These are phyloP conservation scores for Malthinus seriepunctatus DNA, from an alignment of 2,888 invertebrate genomes.

Conservation along the genomic window DNA sequence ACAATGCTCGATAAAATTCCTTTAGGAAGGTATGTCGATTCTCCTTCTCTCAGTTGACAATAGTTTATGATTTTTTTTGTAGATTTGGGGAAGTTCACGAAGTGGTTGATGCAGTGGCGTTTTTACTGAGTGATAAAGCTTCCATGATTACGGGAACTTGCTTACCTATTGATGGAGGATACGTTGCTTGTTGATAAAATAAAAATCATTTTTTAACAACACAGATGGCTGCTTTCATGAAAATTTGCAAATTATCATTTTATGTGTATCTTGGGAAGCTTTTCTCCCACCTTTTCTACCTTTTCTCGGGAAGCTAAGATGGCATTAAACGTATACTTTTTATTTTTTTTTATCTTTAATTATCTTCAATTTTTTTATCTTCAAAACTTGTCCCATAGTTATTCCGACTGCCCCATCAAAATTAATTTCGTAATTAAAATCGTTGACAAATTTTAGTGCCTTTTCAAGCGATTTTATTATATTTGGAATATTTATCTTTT, in stretches of 20 bases:
- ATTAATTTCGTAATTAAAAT: slow-evolving; percentile 49
- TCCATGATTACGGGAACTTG: slow-evolving; percentile 80
- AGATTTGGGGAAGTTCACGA: slow-evolving; percentile 78
- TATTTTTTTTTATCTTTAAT: too few species aligned
- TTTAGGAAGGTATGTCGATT: slow-evolving; percentile 77
- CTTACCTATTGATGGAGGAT: slow-evolving; percentile 85
- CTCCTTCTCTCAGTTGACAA: too few species aligned
- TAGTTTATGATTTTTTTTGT: slow-evolving; percentile 20
- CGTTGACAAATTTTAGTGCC: slow-evolving; percentile 44
- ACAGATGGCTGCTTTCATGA: too few species aligned
- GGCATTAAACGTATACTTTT: too few species aligned
- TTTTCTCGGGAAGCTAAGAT: too few species aligned
- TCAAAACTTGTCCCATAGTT: slow-evolving; percentile 46
- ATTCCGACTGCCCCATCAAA: slow-evolving; percentile 50
- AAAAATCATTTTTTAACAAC: too few species aligned
- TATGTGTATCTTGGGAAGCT: too few species aligned
- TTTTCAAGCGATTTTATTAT: slow-evolving; percentile 33
- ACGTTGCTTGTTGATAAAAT: slow-evolving; percentile 1
- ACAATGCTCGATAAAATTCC: slow-evolving; percentile 82
- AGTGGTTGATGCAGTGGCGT: slow-evolving; percentile 77
- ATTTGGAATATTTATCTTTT: slow-evolving; percentile 7
- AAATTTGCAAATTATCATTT: too few species aligned
- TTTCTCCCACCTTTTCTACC: too few species aligned
- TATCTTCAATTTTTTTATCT: too few species aligned
- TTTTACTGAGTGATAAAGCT: slow-evolving; percentile 77